phyloP scores from a whole-genome alignment of 2,888 invertebrate genomes.

The Luperina nickerlii region DNA sequence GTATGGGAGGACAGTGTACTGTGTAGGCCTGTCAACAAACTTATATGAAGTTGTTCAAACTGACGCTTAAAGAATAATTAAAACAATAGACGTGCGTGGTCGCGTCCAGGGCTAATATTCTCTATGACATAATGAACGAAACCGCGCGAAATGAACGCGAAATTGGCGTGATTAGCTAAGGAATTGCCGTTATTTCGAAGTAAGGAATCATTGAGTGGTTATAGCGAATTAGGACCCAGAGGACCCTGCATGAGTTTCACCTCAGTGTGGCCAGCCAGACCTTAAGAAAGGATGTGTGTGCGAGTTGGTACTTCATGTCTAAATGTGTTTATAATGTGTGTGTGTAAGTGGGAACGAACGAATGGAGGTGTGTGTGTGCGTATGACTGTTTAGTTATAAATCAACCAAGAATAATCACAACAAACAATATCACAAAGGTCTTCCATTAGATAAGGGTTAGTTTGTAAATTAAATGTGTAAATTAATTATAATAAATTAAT shows the following conservation, averaged over 20 bases:
- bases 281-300: not conserved
- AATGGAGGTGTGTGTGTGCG: conserved; percentile 10
- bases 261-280: not conserved
- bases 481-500: not conserved
- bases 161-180: too few relatives aligned
- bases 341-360: conserved; percentile 42
- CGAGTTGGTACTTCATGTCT: not conserved
- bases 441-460: conserved; percentile 81
- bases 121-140: too few relatives aligned
- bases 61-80: not conserved
- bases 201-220: too few relatives aligned
- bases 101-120: too few relatives aligned
- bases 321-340: too few relatives aligned
- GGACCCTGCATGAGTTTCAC: not conserved
- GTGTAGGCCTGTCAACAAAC: not conserved
- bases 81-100: not conserved
- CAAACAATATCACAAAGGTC: conserved; percentile 90
- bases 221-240: not conserved
- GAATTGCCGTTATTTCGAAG: too few relatives aligned
- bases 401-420: conserved; percentile 89
- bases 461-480: conserved; percentile 37
- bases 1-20: too few relatives aligned
- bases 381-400: conserved; percentile 69
- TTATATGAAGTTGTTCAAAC: not conserved
- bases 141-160: too few relatives aligned